phyloP scores from a whole-genome alignment of 2,888 invertebrate genomes.

The Cotesia congregata region DNA sequence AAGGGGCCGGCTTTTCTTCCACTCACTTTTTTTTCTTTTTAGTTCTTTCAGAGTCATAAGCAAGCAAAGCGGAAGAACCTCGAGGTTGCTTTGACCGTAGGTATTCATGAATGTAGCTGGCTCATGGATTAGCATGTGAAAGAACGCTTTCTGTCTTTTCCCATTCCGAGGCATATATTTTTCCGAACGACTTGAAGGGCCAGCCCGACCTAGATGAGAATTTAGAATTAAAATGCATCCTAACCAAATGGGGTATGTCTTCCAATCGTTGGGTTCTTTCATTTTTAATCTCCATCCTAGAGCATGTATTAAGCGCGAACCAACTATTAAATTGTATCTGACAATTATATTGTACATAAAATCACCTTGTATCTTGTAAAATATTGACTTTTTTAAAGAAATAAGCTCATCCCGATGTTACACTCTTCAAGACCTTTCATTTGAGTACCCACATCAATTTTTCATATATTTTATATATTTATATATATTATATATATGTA shows the following conservation, averaged over 20 bases:
- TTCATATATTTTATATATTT: no score
- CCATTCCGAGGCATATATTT: conserved; percentile 36
- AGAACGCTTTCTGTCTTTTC: conserved; percentile 65
- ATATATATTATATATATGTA: no score
- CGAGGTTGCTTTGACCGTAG: conserved; percentile 64
- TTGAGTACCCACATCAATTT: no score
- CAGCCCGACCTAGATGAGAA: conserved; percentile 6
- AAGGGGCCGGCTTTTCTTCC: background rate
- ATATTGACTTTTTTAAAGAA: no score
- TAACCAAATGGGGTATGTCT: conserved; percentile 48
- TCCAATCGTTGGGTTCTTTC: conserved; percentile 28
- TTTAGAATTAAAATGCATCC: conserved; percentile 47
- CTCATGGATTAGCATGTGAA: conserved; percentile 68
- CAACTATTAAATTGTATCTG: conserved; percentile 14
- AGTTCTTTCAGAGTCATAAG: conserved; percentile 21
- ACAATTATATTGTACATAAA: background rate
- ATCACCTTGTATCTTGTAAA: no score
- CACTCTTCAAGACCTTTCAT: no score
- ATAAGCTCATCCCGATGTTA: no score
- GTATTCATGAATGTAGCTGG: conserved; percentile 66
- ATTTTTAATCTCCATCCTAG: background rate
- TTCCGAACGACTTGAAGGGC: conserved; percentile 31
- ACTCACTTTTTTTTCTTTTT: background rate
- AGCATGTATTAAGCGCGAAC: background rate
- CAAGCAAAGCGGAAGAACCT: conserved; percentile 41